Base-by-base conservation (phyloP, 35 echinoderm and acorn worm genomes). In the Lytechinus variegatus region DNA sequence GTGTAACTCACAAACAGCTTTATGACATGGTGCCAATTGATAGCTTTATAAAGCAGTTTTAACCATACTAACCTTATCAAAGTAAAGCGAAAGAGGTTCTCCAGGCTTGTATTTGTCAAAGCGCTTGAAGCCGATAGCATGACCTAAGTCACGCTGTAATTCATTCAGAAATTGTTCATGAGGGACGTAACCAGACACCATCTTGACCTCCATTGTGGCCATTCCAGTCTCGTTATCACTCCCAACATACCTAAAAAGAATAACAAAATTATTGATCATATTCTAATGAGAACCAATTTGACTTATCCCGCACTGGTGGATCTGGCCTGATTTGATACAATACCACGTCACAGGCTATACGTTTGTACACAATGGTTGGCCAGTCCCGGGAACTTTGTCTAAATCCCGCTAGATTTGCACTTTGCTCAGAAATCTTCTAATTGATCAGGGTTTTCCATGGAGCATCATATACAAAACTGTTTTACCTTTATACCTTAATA, bases 201-300 rank as follows among this genome's bases (percentile, higher is more conserved):
- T 95, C 54, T 95, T 95, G 54, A 95, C 54, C 66, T 95, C 95
- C 53, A 95, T 89, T 8, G 87, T 87, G 33, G 95, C 87, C 86
- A 95, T 95, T 10, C 53, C 56, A 21, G 86, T 95, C 54, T 87
- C 94, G 12, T 87, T 86, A 28, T 54, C 28, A 27, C 52, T 44
- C 12, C 94, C 94, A 5, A 54, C 53, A 53, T 95, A 95, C 54
- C 94, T 95, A 7, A 54, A 90, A 54, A 13, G 9, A 10, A 51
- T 6, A 10, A 89, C 0, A 5, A 9, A 14, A 27, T 10, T 87
- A 27, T 87, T 56, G 24, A 87, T 27, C 21, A 12, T 21, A 27
- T 44, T 21, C 2, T 87, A 44, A 8, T 11, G 55, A 11, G 55
- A 9, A 87, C 24, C 86, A 10, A 5, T 5, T 44, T 27, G 14